Evolutionary conservation across 2,888 invertebrate genomes (phyloP), one percentile per base, ranked within the genome.

Genomic region (Cabera pusaria): DNA sequence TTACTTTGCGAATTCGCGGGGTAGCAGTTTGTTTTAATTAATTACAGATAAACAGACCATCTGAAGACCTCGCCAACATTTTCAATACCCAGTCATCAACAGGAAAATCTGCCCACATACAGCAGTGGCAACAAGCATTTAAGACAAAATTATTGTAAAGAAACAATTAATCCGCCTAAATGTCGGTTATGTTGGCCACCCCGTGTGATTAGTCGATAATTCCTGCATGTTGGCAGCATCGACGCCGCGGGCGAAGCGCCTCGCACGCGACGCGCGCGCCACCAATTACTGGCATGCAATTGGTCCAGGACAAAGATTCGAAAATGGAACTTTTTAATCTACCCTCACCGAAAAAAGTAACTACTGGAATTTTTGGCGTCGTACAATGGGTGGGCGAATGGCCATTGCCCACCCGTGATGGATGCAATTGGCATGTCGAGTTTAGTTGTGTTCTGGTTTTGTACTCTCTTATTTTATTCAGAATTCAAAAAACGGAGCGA

Each of bases 201-300:
- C 71, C 65, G 71, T 74, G 65, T 78, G 76, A 80, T 82, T 82
- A 79, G 72, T 60, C 49, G 59, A 69, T 76, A 74, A 76, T 78
- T 72, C 71, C 59, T 57, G 62, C 52, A 49, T 55, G 68, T 69
- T 74, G 75, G 72, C 64, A 69, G 56, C 71, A 68, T 66, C 58
- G 54, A 52, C 55, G 71, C 79, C 73, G 41, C 70, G 63, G 72
- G 70, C 60, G 47, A 28, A 41, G 44, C 41, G 42, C 44, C 44
- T 64, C 67, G 74, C 78, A 73, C 80, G 79, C 77, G 78, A 72
- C 72, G 46, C 56, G 65, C 68, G 67, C 59, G 65, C 64, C 66
- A 43, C 57, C 73, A 61, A 73, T 77, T 77, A 74, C 52, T 49
- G 48, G 56, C 78, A 76, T 77, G 78, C 77, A 52, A 74, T 59